A percentile compares a stretch with the other conserved stretches of the same genome.
Evolutionary conservation across 2,797 vertebrate species (phyloP).

Genomic region (Rhinella marina): DNA sequence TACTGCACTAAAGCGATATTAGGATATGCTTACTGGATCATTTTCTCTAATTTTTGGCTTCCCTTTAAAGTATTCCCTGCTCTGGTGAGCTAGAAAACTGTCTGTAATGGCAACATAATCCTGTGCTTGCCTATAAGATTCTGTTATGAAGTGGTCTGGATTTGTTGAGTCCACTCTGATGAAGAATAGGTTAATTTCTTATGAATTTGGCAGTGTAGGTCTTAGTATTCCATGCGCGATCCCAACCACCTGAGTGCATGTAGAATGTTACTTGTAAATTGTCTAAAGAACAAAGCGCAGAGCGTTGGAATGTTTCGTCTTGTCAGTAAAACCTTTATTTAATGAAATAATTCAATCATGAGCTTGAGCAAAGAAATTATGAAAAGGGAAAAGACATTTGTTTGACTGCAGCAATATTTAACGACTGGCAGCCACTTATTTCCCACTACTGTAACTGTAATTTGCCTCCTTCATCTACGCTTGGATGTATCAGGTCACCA

Average conservation of each 20-base stretch:
- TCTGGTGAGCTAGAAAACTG: conserved; percentile 46
- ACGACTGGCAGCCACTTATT: conserved; percentile 42
- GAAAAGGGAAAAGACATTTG: conserved; percentile 38
- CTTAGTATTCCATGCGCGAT: conserved; percentile 16
- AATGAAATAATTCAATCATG: conserved; percentile 41
- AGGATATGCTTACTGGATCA: conserved; percentile 55
- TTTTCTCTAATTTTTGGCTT: conserved; percentile 54
- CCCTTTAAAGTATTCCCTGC: conserved; percentile 52
- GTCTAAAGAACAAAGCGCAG: background rate
- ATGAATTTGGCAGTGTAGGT: conserved; percentile 10
- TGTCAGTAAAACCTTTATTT: conserved; percentile 34
- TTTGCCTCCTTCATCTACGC: conserved; percentile 47
- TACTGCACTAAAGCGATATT: conserved; percentile 47
- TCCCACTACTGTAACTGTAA: conserved; percentile 40
- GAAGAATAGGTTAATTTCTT: conserved; percentile 32
- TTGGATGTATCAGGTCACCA: conserved; percentile 54
- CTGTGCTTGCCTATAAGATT: conserved; percentile 20
- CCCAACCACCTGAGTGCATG: conserved; percentile 20
- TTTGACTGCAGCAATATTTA: conserved; percentile 41
- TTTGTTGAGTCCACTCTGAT: conserved; percentile 1
- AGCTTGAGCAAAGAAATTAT: conserved; percentile 27
- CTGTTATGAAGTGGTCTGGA: conserved; percentile 9
- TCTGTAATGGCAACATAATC: conserved; percentile 45
- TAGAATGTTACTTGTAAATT: conserved; percentile 28
- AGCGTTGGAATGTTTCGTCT: conserved; percentile 19